Evolutionary conservation across 2,113 vertebrate species (phyloP).

Genomic region (Pelmatolapia mariae): DNA sequence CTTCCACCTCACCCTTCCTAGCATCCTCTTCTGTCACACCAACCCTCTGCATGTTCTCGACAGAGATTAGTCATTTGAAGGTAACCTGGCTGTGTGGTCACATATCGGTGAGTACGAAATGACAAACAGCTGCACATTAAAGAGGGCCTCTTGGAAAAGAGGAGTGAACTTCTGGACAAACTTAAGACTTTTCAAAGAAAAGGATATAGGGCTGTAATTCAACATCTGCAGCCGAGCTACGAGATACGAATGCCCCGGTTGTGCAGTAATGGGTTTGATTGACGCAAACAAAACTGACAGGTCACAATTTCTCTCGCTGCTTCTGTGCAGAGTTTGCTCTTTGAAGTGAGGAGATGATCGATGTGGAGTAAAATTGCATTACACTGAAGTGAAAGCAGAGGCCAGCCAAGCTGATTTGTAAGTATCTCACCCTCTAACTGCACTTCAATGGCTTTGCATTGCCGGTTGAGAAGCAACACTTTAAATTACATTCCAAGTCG

Average conservation of each 20-base stretch:
- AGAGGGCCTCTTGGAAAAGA: neutral
- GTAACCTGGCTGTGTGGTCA: neutral
- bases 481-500: neutral
- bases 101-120: neutral
- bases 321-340: neutral
- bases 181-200: neutral
- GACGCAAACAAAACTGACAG: neutral
- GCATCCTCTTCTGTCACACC: neutral
- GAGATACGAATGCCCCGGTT: rapidly evolving
- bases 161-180: neutral
- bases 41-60: neutral
- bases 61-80: neutral
- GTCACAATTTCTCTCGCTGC: neutral
- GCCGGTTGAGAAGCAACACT: neutral
- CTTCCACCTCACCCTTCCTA: neutral
- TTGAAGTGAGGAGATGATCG: neutral
- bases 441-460: neutral
- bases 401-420: neutral
- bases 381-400: neutral
- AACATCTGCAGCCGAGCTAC: neutral
- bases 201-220: neutral
- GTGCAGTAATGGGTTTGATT: neutral
- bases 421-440: neutral
- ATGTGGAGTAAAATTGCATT: conserved; percentile 7
- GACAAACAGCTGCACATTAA: neutral